Base-by-base conservation (phyloP, 2,888 invertebrate species). In the Dryadula phaetusa region DNA sequence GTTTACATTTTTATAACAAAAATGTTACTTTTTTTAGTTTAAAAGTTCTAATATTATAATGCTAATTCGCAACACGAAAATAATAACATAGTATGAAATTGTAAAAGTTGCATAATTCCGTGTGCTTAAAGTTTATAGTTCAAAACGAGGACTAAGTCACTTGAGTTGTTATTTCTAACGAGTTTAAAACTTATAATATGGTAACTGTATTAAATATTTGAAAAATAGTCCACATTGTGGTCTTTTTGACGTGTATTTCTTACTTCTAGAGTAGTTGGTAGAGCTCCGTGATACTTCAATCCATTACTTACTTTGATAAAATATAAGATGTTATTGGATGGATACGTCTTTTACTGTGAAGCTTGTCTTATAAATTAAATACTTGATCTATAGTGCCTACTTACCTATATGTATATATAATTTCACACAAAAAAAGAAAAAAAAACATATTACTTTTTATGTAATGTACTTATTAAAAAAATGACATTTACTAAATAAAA, bases 111-210 rank as follows among this genome's bases (percentile, higher is more conserved):
- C 22, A 61, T 61, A 70, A 68, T 65, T 34, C 62, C 49, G 34
- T 46, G 47, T 40, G 62, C 62, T 67, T 28, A 18, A 49, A 70
- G 54, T 70, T 68, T 65, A 68, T 62, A 64, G 56, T 42, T 60
- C 60, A 49, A n/a, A 56, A 47, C 61, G 34, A 42, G 67, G 60
- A 68, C 65, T 62, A 49, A 67, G 62, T 60, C 61, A 60, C 60
- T 61, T 18, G 37, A 53, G 62, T 67, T 28, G 64, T 42, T 70
- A 62, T 60, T 63, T 67, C 53, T 68, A 66, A 68, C 63, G 63
- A 70, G 68, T 68, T 68, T 12, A 34, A 61, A 66, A 68, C 42
- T 68, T 63, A 22, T 58, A 58, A 42, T 28, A 42, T 56, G 44
- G 58, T 42, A 52, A 58, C 16, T 28, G 20, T 47, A 56, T 66